A percentile compares a stretch with the other conserved stretches of the same genome.
phyloP scores from a whole-genome alignment of 37 sponge, comb jelly and placozoan species.

The Beroe forskalii region DNA sequence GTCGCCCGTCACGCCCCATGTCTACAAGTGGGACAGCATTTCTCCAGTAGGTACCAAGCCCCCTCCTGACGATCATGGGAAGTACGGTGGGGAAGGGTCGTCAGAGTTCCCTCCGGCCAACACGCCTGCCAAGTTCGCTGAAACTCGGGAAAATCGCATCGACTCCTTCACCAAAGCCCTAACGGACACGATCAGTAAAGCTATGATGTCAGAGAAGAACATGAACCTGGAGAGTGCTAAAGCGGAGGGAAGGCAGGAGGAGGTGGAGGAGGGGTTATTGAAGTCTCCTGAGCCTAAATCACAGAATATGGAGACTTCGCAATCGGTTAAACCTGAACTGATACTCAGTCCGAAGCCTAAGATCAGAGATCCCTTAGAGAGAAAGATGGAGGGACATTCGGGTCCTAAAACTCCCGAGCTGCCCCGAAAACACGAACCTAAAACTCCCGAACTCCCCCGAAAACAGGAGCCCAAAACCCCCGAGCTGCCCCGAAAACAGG shows the following conservation, averaged over 20 bases:
- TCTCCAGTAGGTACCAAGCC: background rate
- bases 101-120: background rate
- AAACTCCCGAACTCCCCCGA: background rate
- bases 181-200: constrained; percentile 37
- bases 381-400: background rate
- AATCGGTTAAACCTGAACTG: background rate
- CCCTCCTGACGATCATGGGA: background rate
- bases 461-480: background rate
- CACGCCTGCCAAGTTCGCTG: constrained; percentile 40
- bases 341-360: constrained; percentile 15
- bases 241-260: background rate
- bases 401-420: background rate
- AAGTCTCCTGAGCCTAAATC: background rate
- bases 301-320: background rate
- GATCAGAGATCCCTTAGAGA: background rate
- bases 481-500: background rate
- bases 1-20: background rate
- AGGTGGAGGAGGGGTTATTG: too few species aligned
- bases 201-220: constrained; percentile 22
- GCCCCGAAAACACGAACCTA: background rate
- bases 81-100: background rate
- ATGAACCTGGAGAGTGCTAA: background rate
- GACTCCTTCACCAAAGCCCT: constrained; percentile 61
- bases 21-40: constrained; percentile 1
- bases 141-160: constrained; percentile 25